Percentiles rank a stretch among this genome's conserved stretches.
Evolutionary conservation across 2,113 vertebrate genomes (phyloP).

Genomic region (Prionailurus bengalensis): DNA sequence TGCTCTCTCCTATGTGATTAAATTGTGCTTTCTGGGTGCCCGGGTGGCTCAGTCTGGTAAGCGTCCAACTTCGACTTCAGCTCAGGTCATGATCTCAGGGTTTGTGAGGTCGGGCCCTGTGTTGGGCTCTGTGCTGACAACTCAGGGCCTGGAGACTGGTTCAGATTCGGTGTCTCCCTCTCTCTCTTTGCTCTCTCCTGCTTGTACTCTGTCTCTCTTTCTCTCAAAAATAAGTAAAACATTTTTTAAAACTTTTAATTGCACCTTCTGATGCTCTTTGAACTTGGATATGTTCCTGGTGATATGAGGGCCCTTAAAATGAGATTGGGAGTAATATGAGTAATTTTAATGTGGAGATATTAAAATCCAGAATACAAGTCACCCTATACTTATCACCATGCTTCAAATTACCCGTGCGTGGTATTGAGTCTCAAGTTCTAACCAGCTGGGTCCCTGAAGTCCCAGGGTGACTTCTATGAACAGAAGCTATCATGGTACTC

Average conservation of each 20-base stretch:
- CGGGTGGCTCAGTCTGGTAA: no score
- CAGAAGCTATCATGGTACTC: background rate
- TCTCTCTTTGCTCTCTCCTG: no score
- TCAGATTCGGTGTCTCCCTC: no score
- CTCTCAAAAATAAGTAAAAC: no score
- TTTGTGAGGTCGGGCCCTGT: no score
- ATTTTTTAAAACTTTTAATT: no score
- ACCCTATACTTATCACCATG: background rate
- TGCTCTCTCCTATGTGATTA: background rate
- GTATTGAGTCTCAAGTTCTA: background rate
- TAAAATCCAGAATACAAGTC: background rate
- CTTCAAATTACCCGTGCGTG: no score
- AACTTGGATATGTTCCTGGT: background rate
- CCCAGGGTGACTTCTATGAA: rapidly evolving
- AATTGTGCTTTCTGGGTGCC: background rate
- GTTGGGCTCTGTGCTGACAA: no score
- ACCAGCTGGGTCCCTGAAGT: background rate
- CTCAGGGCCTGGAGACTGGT: no score
- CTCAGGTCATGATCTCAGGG: no score
- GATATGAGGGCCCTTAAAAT: background rate
- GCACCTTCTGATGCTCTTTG: background rate
- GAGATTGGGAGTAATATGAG: background rate
- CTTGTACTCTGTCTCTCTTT: no score
- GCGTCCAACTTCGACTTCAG: no score
- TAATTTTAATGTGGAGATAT: background rate